Conservation (phyloP, 2,113 vertebrate genomes). For the Rhegmatorhina hoffmannsi region DNA sequence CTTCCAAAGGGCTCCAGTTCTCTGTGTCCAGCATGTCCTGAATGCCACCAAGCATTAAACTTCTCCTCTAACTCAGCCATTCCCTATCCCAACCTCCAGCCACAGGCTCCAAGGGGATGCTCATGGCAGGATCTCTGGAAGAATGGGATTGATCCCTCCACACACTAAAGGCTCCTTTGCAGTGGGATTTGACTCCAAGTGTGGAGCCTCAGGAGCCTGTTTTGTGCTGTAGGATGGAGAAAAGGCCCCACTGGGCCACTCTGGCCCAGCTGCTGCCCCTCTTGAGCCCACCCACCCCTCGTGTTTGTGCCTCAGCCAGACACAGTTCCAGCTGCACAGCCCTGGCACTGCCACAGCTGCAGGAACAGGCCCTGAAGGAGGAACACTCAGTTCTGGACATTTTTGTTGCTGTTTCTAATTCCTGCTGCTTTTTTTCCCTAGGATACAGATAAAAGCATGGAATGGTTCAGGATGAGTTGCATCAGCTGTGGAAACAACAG, state of each 20-base stretch:
- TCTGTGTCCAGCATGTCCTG: accelerated
- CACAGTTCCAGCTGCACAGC: not conserved
- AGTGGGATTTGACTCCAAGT: accelerated
- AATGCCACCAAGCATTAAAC: not conserved
- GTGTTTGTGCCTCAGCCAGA: not conserved
- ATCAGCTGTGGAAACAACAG: not conserved
- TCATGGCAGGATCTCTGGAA: not conserved
- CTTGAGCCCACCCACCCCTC: not conserved
- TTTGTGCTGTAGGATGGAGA: not conserved
- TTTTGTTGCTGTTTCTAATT: not conserved
- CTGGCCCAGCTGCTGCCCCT: not conserved
- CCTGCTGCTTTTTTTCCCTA: not conserved
- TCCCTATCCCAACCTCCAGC: not conserved
- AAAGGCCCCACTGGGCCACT: not conserved
- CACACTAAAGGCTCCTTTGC: not conserved
- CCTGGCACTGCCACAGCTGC: not conserved
- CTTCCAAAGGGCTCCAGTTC: not conserved
- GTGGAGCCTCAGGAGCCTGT: not conserved
- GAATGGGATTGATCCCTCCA: not conserved
- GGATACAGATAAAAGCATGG: not conserved
- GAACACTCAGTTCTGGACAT: not conserved
- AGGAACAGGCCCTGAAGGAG: not conserved
- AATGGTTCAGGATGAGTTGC: not conserved
- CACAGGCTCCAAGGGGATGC: not conserved
- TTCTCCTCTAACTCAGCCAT: not conserved